These are phyloP conservation scores for Chiloscyllium punctatum DNA, from an alignment of 2,797 vertebrate species.

Conservation along the genomic window DNA sequence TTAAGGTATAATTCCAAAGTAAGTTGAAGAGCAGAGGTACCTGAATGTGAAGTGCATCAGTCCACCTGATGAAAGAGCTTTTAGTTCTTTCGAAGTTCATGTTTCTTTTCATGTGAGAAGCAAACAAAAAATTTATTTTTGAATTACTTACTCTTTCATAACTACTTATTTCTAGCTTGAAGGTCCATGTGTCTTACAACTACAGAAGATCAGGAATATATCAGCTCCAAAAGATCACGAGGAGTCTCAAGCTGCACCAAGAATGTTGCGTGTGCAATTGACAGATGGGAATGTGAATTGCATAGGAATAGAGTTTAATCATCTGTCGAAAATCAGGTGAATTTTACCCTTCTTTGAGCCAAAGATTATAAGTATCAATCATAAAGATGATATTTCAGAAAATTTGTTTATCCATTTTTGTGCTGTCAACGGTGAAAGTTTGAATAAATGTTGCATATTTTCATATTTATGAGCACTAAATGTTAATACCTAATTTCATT, in stretches of 20 bases:
- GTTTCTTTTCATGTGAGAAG: not conserved
- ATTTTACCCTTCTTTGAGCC: not conserved
- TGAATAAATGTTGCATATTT: not conserved
- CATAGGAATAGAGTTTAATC: conserved; percentile 80
- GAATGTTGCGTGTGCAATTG: conserved; percentile 94
- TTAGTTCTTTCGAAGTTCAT: not conserved
- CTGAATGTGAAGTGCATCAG: no score
- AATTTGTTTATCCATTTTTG: not conserved
- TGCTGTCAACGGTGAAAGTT: not conserved
- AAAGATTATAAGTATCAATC: not conserved
- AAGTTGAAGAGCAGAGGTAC: no score
- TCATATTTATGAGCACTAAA: not conserved
- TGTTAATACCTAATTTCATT: not conserved
- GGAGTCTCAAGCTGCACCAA: conserved; percentile 84
- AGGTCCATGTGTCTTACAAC: conserved; percentile 89
- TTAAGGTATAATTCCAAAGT: no score
- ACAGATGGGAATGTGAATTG: conserved; percentile 90
- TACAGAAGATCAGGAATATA: conserved; percentile 93
- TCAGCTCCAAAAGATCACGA: conserved; percentile 89
- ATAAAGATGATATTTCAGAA: not conserved
- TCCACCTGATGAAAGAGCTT: not conserved
- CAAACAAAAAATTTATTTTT: not conserved
- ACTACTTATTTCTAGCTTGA: conserved; percentile 67
- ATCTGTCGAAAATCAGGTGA: conserved; percentile 91
- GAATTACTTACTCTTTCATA: not conserved